Percentiles rank a stretch among this genome's conserved stretches.
phyloP scores from a whole-genome alignment of 1,140 invertebrate species.

The Amyelois transitella region DNA sequence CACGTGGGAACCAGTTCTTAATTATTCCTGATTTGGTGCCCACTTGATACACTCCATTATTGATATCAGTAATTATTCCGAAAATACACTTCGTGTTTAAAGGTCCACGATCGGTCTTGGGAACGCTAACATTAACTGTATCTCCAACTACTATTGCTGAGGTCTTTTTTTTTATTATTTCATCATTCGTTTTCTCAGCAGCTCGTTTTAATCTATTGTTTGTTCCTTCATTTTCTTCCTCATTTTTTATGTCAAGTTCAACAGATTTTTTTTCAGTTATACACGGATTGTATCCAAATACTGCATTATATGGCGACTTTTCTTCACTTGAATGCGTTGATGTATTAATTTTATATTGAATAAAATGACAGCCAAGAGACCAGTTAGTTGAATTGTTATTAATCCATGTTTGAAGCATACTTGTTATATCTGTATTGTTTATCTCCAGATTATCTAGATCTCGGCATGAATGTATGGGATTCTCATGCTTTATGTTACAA shows the following conservation, averaged over 20 bases:
- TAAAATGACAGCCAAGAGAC: constrained; percentile 15
- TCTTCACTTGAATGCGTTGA: constrained; percentile 26
- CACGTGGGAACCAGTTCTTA: constrained; percentile 14
- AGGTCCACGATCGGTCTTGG: constrained; percentile 16
- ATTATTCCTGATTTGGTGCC: constrained; percentile 11
- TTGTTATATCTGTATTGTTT: not conserved
- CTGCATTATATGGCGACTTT: constrained; percentile 31
- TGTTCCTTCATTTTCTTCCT: constrained; percentile 9
- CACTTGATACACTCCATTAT: constrained; percentile 13
- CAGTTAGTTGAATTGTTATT: constrained; percentile 1
- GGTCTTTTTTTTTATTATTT: constrained; percentile 11
- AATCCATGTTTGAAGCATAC: not conserved
- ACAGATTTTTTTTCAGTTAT: not conserved
- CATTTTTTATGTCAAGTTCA: not conserved
- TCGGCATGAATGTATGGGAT: not conserved
- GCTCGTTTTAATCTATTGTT: constrained; percentile 13
- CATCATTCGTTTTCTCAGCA: constrained; percentile 15
- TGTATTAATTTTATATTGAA: constrained; percentile 41
- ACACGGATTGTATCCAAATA: constrained; percentile 34
- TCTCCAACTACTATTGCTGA: constrained; percentile 11
- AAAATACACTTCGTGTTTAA: constrained; percentile 14
- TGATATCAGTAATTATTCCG: constrained; percentile 15
- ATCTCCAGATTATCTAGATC: not conserved
- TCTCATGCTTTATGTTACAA: not conserved
- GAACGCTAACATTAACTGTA: constrained; percentile 12